Conservation (phyloP, 2,113 vertebrate species). For the Ailurus styani region DNA sequence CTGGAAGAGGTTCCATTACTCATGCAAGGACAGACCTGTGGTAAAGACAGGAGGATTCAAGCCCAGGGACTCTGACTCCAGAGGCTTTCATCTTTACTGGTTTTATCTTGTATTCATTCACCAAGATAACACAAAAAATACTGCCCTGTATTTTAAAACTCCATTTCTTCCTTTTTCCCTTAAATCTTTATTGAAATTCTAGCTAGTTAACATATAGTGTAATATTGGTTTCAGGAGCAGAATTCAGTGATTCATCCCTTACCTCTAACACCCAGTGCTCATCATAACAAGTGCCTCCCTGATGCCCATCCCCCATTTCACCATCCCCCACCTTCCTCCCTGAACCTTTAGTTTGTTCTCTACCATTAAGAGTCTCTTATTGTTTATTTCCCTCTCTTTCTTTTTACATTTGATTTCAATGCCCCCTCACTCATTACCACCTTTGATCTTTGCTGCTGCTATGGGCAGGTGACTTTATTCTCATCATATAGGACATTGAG, state of each 20-base stretch:
- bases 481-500: not conserved
- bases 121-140: not conserved
- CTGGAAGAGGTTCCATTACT: not conserved
- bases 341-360: not conserved
- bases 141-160: not conserved
- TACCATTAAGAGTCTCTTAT: not conserved
- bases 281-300: no score
- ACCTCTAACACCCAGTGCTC: no score
- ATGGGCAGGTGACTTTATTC: not conserved
- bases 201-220: no score
- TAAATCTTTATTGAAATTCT: no score
- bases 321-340: no score
- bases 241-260: no score
- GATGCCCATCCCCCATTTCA: no score
- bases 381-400: not conserved
- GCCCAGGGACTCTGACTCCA: not conserved
- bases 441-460: not conserved
- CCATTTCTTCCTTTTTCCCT: not conserved
- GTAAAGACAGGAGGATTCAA: not conserved
- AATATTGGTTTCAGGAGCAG: no score
- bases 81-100: not conserved
- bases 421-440: not conserved
- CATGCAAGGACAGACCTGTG: not conserved
- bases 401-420: not conserved
- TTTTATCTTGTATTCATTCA: not conserved